Evolutionary conservation across 1,140 invertebrate species (phyloP).

Genomic region (Drosophila ercepeae): DNA sequence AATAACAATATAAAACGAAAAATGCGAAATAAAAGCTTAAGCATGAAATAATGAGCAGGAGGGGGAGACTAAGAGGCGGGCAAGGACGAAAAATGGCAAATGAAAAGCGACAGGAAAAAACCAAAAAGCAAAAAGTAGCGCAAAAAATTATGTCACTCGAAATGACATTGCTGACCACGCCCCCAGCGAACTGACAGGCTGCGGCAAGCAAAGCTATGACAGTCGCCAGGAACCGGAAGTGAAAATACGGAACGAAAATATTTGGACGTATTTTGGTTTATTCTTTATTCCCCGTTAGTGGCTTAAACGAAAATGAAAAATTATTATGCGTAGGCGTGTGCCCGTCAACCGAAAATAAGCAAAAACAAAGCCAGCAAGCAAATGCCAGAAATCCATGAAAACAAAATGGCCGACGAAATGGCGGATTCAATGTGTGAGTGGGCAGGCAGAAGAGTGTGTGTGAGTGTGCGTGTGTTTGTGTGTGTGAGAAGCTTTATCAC

Average conservation of each 20-base stretch:
- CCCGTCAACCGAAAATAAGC: conserved; percentile 8
- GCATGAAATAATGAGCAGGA: conserved; percentile 55
- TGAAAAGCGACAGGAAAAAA: conserved; percentile 33
- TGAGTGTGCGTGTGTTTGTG: conserved; percentile 1
- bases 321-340: conserved; percentile 74
- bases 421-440: conserved; percentile 33
- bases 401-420: conserved; percentile 69
- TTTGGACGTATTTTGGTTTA: conserved; percentile 61
- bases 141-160: conserved; percentile 62
- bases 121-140: conserved; percentile 41
- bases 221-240: conserved; percentile 54
- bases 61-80: not conserved
- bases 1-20: conserved; percentile 38
- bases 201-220: conserved; percentile 13
- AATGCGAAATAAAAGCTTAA: conserved; percentile 54
- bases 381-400: conserved; percentile 43
- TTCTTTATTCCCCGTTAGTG: conserved; percentile 23
- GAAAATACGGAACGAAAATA: conserved; percentile 72
- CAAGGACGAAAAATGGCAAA: conserved; percentile 15
- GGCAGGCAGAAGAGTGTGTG: conserved; percentile 1
- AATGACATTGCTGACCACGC: conserved; percentile 36
- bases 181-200: conserved; percentile 40
- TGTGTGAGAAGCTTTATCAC: conserved; percentile 42
- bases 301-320: conserved; percentile 62
- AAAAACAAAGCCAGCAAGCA: conserved; percentile 42